Evolutionary conservation across 2,888 invertebrate species (phyloP).

Genomic region (Drosophila ezoana): DNA sequence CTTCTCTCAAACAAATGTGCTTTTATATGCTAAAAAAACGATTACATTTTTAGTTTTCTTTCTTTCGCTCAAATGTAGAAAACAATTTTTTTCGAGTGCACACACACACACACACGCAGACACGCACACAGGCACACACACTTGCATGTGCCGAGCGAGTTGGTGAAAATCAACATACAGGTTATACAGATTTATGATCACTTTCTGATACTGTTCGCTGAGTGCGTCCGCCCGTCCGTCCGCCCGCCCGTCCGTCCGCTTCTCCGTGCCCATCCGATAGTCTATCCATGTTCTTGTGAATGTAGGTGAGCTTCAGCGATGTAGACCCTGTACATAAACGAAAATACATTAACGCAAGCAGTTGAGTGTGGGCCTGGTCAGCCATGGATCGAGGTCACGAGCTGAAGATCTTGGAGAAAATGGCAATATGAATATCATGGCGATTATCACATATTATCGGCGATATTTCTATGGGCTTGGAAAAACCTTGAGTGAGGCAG

Average conservation of each 20-base stretch:
- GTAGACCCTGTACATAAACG: slow-evolving; percentile 20
- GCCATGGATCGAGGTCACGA: slow-evolving; percentile 34
- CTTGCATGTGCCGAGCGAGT: slow-evolving; percentile 15
- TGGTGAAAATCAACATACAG: slow-evolving; percentile 74
- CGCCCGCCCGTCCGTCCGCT: neutral
- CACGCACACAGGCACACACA: neutral
- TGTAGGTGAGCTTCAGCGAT: slow-evolving; percentile 52
- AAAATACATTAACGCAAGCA: slow-evolving; percentile 20
- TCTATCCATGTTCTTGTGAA: slow-evolving; percentile 30
- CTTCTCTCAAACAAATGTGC: too few species aligned
- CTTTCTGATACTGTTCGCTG: slow-evolving; percentile 65
- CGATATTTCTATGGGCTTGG: too few species aligned
- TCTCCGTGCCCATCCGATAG: neutral
- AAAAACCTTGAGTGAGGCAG: too few species aligned
- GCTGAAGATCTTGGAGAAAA: slow-evolving; percentile 19
- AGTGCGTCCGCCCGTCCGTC: slow-evolving; percentile 28
- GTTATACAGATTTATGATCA: slow-evolving; percentile 76
- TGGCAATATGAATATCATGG: slow-evolving; percentile 24
- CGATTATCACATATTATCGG: slow-evolving; percentile 11
- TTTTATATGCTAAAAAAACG: too few species aligned
- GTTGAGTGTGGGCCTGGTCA: slow-evolving; percentile 21
- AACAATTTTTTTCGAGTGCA: too few species aligned
- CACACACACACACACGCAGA: neutral
- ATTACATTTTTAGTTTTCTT: too few species aligned
- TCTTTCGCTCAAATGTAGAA: too few species aligned